Base-by-base conservation (phyloP, 2,888 invertebrate genomes). In the Idaea biselata region DNA sequence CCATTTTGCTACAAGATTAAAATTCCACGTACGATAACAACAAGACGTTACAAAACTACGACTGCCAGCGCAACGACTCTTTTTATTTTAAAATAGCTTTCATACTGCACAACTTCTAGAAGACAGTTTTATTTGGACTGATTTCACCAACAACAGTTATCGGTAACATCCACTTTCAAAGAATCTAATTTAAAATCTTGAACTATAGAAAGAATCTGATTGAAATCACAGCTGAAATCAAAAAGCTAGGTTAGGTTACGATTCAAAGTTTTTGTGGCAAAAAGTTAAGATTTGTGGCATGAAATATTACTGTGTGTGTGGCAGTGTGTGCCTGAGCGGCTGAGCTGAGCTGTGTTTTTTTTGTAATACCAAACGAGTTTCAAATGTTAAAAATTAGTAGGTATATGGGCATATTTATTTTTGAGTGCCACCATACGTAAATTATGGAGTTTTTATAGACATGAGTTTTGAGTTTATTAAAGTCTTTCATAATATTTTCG, bases 1-100 rank as follows among this genome's bases (percentile, higher is more conserved):
- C 99, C 99, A 99, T 99, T 80, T 78, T 85, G 56, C 61, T 58
- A 68, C 56, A 68, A 74, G 61, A n/a, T n/a, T n/a, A n/a, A 58
- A 68, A 75, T 25, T 25, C 76, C 80, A 82, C 82, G 78, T 79
- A 79, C 44, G 44, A 44, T 44, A 73, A 68, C 73, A 74, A 73
- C 55, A 66, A 71, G 1, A 18, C 16, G 11, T 55, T 17, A 14
- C 16, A n/a, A 55, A 0, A 64, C 54, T 64, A 65, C 14, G 44
- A 11, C 44, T 14, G 44, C 8, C 14, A 44, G 11, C 44, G 44
- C 44, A 0, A 44, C 44, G 44, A 44, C 8, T 44, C 44, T 44
- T 11, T 60, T 18, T 60, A 60, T 60, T 57, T 59, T 53, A 32
- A 32, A 31, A 33, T 11, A 3, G 16, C 8, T 31, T 60, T 56